Evolutionary conservation across 1,140 invertebrate species (phyloP).

Genomic region (Brachionus koreanus): DNA sequence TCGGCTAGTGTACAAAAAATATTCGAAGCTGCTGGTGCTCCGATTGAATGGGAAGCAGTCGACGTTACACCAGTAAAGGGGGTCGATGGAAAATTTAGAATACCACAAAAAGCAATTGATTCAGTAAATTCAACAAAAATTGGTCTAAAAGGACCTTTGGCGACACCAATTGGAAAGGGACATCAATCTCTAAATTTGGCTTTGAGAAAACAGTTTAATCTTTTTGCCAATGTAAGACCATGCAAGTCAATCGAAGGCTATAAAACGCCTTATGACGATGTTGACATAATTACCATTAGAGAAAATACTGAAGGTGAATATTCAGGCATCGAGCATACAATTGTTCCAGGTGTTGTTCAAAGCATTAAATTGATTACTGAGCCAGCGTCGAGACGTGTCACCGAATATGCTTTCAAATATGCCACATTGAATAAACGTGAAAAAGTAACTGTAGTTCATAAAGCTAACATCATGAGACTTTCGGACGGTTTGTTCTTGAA

Average conservation of each 20-base stretch:
- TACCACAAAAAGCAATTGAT: constrained; percentile 93
- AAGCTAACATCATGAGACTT: constrained; percentile 99
- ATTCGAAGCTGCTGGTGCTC: constrained; percentile 86
- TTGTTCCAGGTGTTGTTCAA: constrained; percentile 97
- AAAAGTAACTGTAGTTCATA: constrained; percentile 98
- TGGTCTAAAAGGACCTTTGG: constrained; percentile 81
- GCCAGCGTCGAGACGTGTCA: constrained; percentile 87
- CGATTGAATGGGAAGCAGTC: constrained; percentile 95
- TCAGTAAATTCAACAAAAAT: constrained; percentile 95
- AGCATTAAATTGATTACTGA: constrained; percentile 99
- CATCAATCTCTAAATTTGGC: constrained; percentile 96
- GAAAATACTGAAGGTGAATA: constrained; percentile 99
- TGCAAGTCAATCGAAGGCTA: constrained; percentile 93
- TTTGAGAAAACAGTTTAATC: constrained; percentile 92
- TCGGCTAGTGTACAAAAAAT: constrained; percentile 98
- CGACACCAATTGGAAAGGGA: constrained; percentile 84
- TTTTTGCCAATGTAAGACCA: constrained; percentile 98
- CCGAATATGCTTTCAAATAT: constrained; percentile 97
- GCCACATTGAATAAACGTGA: constrained; percentile 84
- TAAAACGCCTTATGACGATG: constrained; percentile 93
- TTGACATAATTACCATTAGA: constrained; percentile 96
- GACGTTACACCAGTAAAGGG: constrained; percentile 97
- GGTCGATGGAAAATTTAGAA: constrained; percentile 87
- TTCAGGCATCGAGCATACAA: constrained; percentile 99
- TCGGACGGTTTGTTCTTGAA: constrained; percentile 95